These are phyloP conservation scores for Oceanodroma leucorhoa DNA, from an alignment of 2,797 vertebrate species.

Conservation along the genomic window DNA sequence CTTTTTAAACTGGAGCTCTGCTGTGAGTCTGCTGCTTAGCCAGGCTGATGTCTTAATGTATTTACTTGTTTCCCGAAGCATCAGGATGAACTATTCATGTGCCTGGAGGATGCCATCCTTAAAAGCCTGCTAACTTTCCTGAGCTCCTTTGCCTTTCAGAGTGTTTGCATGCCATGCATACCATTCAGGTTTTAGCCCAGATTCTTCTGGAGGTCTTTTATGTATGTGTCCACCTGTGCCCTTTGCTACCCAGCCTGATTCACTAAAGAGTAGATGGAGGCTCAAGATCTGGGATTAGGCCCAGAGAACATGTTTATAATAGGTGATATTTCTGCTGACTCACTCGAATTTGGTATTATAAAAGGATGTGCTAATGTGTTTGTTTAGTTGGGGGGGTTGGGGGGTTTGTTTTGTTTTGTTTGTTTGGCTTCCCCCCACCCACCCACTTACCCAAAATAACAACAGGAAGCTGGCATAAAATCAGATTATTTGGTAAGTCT, in stretches of 20 bases:
- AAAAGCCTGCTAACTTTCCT: not conserved
- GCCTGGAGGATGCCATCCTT: not conserved
- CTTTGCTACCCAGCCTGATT: not conserved
- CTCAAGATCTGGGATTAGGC: not conserved
- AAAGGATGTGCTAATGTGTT: not conserved
- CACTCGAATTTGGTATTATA: not conserved
- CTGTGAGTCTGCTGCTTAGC: not conserved
- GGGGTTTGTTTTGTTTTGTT: too few relatives aligned
- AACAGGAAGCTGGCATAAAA: not conserved
- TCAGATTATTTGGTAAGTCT: not conserved
- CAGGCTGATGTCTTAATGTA: not conserved
- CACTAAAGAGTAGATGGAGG: not conserved
- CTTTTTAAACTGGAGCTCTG: not conserved
- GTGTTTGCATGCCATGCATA: not conserved
- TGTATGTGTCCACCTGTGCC: not conserved
- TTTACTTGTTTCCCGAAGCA: not conserved
- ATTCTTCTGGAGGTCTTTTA: not conserved
- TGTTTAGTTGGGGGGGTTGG: too few relatives aligned
- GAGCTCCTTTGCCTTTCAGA: not conserved
- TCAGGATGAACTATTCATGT: not conserved
- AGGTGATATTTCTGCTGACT: not conserved
- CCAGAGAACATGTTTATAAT: not conserved
- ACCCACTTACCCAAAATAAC: too few relatives aligned
- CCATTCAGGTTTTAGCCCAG: not conserved
- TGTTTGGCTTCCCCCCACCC: too few relatives aligned